These are phyloP conservation scores for Chionodraco myersi DNA, from an alignment of 2,113 vertebrate species.

Conservation along the genomic window DNA sequence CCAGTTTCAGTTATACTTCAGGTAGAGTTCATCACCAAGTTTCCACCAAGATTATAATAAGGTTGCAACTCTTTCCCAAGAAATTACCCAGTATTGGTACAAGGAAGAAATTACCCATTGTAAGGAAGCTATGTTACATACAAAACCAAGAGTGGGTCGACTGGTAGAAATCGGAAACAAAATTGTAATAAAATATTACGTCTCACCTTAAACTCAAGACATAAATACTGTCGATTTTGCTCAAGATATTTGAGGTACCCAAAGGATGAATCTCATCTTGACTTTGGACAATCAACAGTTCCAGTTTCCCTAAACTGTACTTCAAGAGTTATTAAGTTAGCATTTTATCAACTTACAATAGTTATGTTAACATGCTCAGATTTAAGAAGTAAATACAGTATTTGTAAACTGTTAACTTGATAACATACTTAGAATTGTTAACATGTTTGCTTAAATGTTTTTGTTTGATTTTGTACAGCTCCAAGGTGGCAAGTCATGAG, in stretches of 20 bases:
- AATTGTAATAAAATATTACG: background rate
- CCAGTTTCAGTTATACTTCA: constrained; percentile 16
- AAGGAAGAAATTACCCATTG: background rate
- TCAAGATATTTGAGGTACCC: background rate
- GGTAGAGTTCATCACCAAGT: background rate
- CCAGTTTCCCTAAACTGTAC: background rate
- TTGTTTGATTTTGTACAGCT: no score
- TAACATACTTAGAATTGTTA: no score
- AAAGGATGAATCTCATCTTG: background rate
- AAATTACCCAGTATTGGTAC: background rate
- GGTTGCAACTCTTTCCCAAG: background rate
- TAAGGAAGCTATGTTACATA: background rate
- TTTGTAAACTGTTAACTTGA: no score
- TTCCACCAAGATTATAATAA: background rate
- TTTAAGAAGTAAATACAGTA: no score
- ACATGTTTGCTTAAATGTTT: no score
- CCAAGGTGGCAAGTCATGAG: no score
- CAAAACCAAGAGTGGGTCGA: no score
- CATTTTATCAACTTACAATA: no score
- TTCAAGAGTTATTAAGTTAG: no score
- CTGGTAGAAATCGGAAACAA: background rate
- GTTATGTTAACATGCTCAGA: no score
- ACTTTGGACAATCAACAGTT: background rate
- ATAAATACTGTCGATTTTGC: background rate
- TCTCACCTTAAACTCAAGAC: background rate